Conservation (phyloP, 2,797 vertebrate species). For the Epinephelus awoara region DNA sequence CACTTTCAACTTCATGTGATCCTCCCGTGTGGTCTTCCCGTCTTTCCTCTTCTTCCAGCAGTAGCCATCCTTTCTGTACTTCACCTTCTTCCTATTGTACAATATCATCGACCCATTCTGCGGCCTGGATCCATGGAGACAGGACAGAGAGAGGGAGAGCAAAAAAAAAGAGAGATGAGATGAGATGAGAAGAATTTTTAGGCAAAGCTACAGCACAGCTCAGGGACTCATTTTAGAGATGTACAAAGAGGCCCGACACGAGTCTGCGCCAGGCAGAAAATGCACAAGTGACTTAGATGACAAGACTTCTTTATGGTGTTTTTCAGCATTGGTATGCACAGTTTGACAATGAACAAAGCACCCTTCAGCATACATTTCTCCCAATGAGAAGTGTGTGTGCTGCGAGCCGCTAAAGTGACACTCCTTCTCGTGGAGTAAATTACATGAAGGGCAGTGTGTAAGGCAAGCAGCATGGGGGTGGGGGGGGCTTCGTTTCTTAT, state of each 20-base stretch:
- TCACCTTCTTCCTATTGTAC: conserved; percentile 99
- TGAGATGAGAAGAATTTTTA: conserved; percentile 74
- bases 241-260: conserved; percentile 78
- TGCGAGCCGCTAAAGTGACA: conserved; percentile 64
- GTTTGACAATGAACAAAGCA: conserved; percentile 83
- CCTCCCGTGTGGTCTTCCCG: conserved; percentile 97
- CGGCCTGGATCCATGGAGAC: conserved; percentile 88
- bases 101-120: conserved; percentile 99
- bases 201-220: conserved; percentile 80
- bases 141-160: conserved; percentile 49
- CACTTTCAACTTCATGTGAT: conserved; percentile 99
- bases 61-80: conserved; percentile 99
- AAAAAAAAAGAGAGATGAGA: conserved; percentile 60
- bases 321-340: conserved; percentile 78
- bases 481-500: conserved; percentile 63
- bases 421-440: conserved; percentile 67
- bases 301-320: conserved; percentile 78
- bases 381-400: conserved; percentile 59
- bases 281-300: conserved; percentile 82
- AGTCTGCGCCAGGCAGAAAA: conserved; percentile 72
- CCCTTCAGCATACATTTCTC: conserved; percentile 76
- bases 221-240: conserved; percentile 80
- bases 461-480: conserved; percentile 49
- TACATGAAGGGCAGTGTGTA: conserved; percentile 71
- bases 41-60: conserved; percentile 99